A percentile compares a stretch with the other conserved stretches of the same genome.
These are phyloP conservation scores for Perognathus longimembris DNA, from an alignment of 2,113 vertebrate species.

Conservation along the genomic window DNA sequence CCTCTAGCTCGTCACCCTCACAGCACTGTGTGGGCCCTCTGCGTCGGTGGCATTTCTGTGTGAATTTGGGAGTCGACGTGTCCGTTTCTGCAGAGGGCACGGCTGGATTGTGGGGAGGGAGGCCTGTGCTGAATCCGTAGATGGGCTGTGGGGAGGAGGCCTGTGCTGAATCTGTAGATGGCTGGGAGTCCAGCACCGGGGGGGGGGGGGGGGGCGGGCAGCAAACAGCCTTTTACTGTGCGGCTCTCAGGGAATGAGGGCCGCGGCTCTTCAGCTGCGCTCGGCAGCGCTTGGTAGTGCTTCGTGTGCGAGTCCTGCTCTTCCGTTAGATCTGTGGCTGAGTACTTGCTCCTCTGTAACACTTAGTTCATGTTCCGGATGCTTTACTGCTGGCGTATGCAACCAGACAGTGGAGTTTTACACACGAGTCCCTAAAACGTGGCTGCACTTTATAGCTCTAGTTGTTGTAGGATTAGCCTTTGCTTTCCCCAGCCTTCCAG, in stretches of 20 bases:
- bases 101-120: too few relatives aligned
- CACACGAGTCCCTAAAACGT: too few relatives aligned
- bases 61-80: background rate
- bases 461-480: too few relatives aligned
- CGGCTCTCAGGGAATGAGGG: fast-evolving
- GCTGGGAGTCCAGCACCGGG: too few relatives aligned
- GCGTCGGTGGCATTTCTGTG: background rate
- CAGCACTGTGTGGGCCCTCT: background rate
- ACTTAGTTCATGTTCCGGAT: background rate
- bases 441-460: too few relatives aligned
- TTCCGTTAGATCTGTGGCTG: background rate
- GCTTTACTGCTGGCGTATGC: background rate
- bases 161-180: too few relatives aligned
- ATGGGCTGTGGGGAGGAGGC: too few relatives aligned
- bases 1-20: background rate
- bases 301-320: fast-evolving
- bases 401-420: background rate
- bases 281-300: background rate
- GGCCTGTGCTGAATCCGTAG: too few relatives aligned
- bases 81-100: background rate
- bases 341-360: background rate
- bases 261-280: background rate
- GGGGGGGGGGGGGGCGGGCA: too few relatives aligned
- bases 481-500: background rate
- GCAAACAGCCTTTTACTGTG: fast-evolving